Percentiles rank a stretch among this genome's conserved stretches.
Conservation (phyloP, 2,113 vertebrate genomes). For the Vulpes lagopus region DNA sequence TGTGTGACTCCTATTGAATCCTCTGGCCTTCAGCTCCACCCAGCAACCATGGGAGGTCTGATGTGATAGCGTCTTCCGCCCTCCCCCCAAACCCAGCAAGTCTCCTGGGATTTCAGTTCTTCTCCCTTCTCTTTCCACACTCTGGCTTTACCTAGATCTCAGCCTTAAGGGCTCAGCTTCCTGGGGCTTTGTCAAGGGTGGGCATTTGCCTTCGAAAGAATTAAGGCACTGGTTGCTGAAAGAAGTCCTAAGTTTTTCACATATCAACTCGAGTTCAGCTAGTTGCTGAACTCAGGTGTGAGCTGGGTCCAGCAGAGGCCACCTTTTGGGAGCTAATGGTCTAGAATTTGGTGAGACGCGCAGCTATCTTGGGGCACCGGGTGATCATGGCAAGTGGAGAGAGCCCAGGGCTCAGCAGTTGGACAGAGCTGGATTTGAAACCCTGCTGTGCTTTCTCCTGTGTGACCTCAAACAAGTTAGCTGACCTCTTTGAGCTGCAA, state of each 20-base stretch:
- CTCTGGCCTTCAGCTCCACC: background rate
- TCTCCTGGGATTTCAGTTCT: background rate
- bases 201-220: background rate
- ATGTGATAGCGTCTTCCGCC: background rate
- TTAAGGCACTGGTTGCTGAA: background rate
- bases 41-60: background rate
- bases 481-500: background rate
- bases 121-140: background rate
- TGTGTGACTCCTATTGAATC: background rate
- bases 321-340: background rate
- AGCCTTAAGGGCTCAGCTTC: background rate
- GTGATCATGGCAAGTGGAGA: accelerated
- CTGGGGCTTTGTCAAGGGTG: background rate
- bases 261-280: background rate
- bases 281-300: background rate
- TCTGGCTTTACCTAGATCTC: background rate
- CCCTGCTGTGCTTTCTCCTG: background rate
- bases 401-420: background rate
- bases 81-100: background rate
- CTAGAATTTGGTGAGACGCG: background rate
- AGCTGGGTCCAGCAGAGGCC: background rate
- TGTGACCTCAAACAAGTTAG: background rate
- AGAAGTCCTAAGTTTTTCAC: background rate
- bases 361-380: accelerated
- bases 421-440: background rate